Evolutionary conservation across 2,113 vertebrate species (phyloP).

Genomic region (Lipophrys pholis): DNA sequence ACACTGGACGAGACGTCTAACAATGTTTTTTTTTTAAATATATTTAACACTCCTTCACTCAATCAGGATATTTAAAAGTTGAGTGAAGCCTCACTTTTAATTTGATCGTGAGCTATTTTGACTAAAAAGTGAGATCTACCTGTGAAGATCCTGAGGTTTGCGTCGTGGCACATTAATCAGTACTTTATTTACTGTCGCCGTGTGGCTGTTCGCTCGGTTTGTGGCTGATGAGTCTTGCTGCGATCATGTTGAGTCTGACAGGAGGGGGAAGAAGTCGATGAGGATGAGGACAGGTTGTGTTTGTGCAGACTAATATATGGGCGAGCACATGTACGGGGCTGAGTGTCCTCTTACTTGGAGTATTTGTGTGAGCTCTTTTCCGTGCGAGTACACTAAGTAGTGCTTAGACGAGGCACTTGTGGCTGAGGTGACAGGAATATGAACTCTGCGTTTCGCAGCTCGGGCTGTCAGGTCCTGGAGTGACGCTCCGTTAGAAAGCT

Average conservation of each 20-base stretch:
- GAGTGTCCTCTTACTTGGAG: not conserved
- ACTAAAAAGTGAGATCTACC: too few species aligned
- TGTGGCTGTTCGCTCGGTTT: conserved; percentile 26
- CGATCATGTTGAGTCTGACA: conserved; percentile 18
- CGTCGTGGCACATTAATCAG: conserved; percentile 6
- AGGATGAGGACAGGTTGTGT: too few species aligned
- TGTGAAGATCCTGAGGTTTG: conserved; percentile 7
- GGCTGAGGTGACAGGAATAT: conserved; percentile 10
- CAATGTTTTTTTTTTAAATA: too few species aligned
- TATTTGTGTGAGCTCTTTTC: conserved; percentile 18
- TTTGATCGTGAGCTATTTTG: too few species aligned
- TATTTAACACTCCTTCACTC: too few species aligned
- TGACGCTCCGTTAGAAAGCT: conserved; percentile 52
- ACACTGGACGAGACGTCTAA: too few species aligned
- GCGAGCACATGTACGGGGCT: too few species aligned
- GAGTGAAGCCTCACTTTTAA: too few species aligned
- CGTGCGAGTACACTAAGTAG: conserved; percentile 1
- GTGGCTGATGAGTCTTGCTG: conserved; percentile 35
- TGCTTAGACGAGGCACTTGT: not conserved
- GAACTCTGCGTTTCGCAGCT: conserved; percentile 25
- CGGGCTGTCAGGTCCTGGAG: conserved; percentile 49
- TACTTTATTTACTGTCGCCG: not conserved
- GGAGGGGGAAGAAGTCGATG: not conserved
- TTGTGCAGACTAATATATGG: too few species aligned
- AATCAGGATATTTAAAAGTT: too few species aligned